Conservation (phyloP, 2,113 vertebrate genomes). For the Lamprotornis superbus region DNA sequence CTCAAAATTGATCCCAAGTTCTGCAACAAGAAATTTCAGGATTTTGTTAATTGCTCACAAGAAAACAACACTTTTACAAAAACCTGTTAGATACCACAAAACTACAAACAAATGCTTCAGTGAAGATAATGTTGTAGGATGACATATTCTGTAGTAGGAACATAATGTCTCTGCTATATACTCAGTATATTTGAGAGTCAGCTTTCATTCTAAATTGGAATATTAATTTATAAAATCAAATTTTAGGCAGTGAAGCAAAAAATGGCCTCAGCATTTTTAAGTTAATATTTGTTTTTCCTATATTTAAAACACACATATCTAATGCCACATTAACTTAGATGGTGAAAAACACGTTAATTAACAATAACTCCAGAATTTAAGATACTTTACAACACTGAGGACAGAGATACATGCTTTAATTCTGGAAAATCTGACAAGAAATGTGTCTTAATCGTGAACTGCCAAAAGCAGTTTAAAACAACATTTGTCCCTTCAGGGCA, state of each 20-base stretch:
- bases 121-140: background rate
- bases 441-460: background rate
- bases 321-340: background rate
- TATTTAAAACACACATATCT: background rate
- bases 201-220: background rate
- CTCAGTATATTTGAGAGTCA: background rate
- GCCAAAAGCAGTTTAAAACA: background rate
- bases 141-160: background rate
- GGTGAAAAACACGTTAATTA: background rate
- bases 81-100: background rate
- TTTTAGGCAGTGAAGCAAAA: background rate
- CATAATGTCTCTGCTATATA: background rate
- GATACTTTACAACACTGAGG: background rate
- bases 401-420: background rate
- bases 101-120: background rate
- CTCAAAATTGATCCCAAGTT: conserved; percentile 90
- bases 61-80: background rate
- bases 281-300: background rate
- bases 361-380: background rate
- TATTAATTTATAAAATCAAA: background rate
- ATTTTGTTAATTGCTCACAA: background rate
- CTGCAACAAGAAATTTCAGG: conserved; percentile 65
- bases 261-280: background rate
- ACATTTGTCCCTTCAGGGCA: background rate
- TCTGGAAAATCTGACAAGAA: background rate